Percentiles rank a stretch among this genome's conserved stretches.
These are phyloP conservation scores for Jacana jacana DNA, from an alignment of 2,113 vertebrate species.

Conservation along the genomic window DNA sequence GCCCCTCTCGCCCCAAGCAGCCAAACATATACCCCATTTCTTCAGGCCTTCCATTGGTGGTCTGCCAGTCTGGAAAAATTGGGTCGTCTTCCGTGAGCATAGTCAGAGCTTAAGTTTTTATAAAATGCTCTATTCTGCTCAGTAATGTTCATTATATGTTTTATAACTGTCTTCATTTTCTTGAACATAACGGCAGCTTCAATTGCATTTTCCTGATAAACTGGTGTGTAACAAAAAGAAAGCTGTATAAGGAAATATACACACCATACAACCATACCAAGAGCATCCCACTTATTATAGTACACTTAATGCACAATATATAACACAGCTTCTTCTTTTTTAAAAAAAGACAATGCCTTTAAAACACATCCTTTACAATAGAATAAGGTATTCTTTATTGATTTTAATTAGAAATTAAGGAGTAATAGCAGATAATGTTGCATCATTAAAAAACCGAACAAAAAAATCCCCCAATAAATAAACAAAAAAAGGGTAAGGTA, in stretches of 20 bases:
- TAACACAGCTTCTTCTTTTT: not conserved
- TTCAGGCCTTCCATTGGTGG: no score
- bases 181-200: constrained; percentile 58
- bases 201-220: constrained; percentile 61
- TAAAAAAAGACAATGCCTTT: not conserved
- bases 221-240: constrained; percentile 40
- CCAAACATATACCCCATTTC: no score
- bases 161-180: constrained; percentile 66
- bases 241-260: not conserved
- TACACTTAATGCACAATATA: not conserved
- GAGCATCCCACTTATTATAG: not conserved
- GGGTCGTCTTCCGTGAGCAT: no score
- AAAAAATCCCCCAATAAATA: not conserved
- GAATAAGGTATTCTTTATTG: not conserved
- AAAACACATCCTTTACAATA: not conserved
- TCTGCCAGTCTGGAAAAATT: no score
- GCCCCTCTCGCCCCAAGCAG: no score
- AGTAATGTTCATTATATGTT: constrained; percentile 70
- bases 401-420: not conserved
- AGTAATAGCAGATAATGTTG: not conserved
- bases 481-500: not conserved
- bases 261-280: not conserved
- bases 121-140: constrained; percentile 70
- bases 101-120: constrained; percentile 72
- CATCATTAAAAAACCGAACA: not conserved